Evolutionary conservation across 2,888 invertebrate genomes (phyloP).

Genomic region (Dusona sp.): DNA sequence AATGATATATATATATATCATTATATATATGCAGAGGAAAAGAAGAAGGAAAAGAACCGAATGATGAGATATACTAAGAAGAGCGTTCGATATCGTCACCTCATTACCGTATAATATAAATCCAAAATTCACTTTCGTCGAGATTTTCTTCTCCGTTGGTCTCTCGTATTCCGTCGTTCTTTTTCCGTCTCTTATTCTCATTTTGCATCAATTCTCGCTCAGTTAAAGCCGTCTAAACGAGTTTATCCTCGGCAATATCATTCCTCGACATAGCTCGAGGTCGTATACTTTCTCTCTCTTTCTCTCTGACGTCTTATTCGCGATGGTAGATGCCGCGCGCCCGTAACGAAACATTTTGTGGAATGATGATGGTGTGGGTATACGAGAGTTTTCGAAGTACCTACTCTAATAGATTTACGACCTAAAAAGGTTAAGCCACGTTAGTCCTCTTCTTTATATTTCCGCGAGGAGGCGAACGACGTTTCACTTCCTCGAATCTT

Average conservation of each 20-base stretch:
- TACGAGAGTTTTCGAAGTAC: constrained; percentile 62
- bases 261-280: constrained; percentile 73
- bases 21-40: constrained; percentile 21
- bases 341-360: constrained; percentile 15
- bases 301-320: constrained; percentile 28
- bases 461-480: constrained; percentile 78
- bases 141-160: constrained; percentile 58
- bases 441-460: constrained; percentile 84
- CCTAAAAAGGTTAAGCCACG: constrained; percentile 84
- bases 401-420: constrained; percentile 84
- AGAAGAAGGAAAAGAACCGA: constrained; percentile 31
- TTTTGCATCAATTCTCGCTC: constrained; percentile 80
- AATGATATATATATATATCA: not conserved
- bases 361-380: constrained; percentile 23
- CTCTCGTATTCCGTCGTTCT: constrained; percentile 21
- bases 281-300: constrained; percentile 26
- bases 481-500: constrained; percentile 64
- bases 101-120: constrained; percentile 65
- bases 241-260: constrained; percentile 83
- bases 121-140: constrained; percentile 69
- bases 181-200: constrained; percentile 74
- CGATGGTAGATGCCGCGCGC: constrained; percentile 7
- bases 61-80: constrained; percentile 52
- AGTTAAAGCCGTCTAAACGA: constrained; percentile 82
- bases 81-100: constrained; percentile 63